phyloP scores from a whole-genome alignment of 2,113 vertebrate species.

The Hydrolagus affinis region DNA sequence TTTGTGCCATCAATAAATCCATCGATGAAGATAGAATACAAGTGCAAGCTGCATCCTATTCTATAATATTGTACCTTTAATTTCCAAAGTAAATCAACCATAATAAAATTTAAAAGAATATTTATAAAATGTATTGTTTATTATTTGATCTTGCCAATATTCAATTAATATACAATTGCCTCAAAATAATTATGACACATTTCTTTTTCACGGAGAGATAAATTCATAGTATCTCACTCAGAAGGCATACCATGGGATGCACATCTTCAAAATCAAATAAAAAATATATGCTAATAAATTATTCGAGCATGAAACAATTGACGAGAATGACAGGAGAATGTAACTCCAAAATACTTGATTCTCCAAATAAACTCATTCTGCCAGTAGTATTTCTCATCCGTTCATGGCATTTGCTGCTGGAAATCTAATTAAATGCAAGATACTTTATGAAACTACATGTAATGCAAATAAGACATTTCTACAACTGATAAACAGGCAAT shows the following conservation, averaged over 20 bases:
- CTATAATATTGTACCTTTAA: background rate
- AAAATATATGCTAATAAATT: background rate
- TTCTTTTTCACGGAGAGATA: background rate
- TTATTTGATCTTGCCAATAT: background rate
- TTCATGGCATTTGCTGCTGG: no score
- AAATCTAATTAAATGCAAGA: background rate
- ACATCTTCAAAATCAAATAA: no score
- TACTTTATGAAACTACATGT: background rate
- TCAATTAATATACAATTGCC: background rate
- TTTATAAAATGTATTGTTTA: background rate
- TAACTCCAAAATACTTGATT: background rate
- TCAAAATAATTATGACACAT: background rate
- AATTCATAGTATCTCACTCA: no score
- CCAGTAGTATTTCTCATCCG: background rate
- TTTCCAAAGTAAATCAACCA: background rate
- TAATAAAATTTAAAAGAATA: background rate
- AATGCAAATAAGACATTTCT: background rate
- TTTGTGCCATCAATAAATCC: background rate
- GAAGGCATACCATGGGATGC: no score
- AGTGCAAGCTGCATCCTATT: background rate
- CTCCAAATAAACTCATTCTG: background rate
- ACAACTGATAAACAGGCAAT: background rate
- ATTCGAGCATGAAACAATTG: background rate
- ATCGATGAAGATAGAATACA: background rate
- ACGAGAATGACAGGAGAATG: no score